phyloP scores from a whole-genome alignment of 1,140 invertebrate genomes.

The Pissodes strobi region DNA sequence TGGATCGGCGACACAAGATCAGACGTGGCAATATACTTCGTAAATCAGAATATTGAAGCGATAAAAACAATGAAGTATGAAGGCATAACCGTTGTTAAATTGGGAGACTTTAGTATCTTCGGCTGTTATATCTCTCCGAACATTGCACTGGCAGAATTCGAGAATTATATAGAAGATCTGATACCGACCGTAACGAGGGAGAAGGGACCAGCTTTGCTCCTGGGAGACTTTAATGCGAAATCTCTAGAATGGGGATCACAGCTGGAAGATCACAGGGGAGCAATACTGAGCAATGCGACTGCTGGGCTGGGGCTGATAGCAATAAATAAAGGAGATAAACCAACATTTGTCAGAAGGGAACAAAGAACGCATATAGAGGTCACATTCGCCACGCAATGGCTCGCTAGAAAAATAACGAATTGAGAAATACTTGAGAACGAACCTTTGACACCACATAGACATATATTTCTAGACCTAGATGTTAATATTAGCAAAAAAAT shows the following conservation, averaged over 20 bases:
- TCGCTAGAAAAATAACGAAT: not conserved
- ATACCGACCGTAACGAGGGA: too few relatives aligned
- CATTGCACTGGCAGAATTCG: too few relatives aligned
- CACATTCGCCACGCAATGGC: not conserved
- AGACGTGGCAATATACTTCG: too few relatives aligned
- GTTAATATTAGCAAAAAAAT: not conserved
- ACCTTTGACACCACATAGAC: too few relatives aligned
- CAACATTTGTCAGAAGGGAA: not conserved
- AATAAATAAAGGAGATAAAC: not conserved
- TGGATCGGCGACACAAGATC: too few relatives aligned
- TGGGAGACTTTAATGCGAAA: conserved; percentile 21
- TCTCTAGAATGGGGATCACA: conserved; percentile 10
- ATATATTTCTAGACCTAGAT: not conserved
- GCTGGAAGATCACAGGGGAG: conserved; percentile 5
- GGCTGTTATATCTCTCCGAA: too few relatives aligned
- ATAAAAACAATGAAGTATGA: too few relatives aligned
- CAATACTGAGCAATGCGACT: not conserved
- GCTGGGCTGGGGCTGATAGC: not conserved
- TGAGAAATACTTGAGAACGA: not conserved
- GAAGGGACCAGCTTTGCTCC: not conserved
- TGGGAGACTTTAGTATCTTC: too few relatives aligned
- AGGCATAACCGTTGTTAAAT: too few relatives aligned
- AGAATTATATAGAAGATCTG: too few relatives aligned
- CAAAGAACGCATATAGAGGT: not conserved
- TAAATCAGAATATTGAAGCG: too few relatives aligned